Evolutionary conservation across 1,140 invertebrate genomes (phyloP).

Genomic region (Caenorhabditis latens): DNA sequence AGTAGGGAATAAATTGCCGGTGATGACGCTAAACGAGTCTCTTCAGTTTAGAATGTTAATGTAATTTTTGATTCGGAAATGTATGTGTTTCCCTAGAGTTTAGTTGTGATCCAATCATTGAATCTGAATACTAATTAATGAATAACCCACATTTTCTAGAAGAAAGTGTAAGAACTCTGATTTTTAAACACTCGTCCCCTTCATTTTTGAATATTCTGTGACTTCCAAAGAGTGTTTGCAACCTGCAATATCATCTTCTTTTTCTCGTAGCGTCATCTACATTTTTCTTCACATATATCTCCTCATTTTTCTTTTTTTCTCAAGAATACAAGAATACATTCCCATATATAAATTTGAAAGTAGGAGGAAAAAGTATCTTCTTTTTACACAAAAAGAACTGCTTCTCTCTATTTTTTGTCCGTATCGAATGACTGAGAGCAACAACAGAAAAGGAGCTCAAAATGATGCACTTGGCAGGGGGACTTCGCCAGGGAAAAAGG

Average conservation of each 20-base stretch:
- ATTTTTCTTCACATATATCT: neutral
- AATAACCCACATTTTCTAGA: no score
- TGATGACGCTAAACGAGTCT: no score
- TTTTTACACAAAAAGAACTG: neutral
- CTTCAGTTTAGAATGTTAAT: no score
- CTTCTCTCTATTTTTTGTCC: neutral
- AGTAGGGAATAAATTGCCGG: no score
- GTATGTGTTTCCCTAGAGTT: no score
- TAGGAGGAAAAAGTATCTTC: neutral
- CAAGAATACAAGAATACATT: neutral
- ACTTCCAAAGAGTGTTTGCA: neutral
- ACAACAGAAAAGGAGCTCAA: neutral
- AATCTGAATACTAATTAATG: no score
- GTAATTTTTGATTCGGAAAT: no score
- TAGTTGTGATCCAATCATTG: no score
- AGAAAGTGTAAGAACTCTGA: neutral
- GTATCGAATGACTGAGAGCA: conserved; percentile 41
- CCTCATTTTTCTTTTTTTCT: neutral
- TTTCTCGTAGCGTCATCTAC: conserved; percentile 3
- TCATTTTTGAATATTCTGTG: neutral
- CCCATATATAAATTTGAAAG: conserved; percentile 44
- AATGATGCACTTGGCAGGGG: conserved; percentile 29
- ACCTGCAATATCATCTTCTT: neutral
- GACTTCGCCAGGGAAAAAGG: neutral
- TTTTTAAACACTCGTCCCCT: neutral